Evolutionary conservation across 2,888 invertebrate genomes (phyloP).

Genomic region (Carabus problematicus): DNA sequence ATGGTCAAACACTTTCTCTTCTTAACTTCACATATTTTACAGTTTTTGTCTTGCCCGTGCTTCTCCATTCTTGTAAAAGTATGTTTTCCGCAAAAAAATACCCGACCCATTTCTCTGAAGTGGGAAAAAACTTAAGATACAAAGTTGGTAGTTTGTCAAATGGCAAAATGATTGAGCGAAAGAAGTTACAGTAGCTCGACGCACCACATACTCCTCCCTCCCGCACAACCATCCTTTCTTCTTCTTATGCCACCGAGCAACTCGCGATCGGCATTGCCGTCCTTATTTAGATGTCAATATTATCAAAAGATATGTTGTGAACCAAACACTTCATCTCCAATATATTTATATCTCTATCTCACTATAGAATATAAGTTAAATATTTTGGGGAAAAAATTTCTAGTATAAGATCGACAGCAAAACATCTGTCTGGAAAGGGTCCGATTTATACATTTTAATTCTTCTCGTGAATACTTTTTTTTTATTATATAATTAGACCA

Average conservation of each 20-base stretch:
- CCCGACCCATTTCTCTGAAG: slow-evolving; percentile 36
- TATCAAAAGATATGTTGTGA: neutral
- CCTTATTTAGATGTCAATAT: slow-evolving; percentile 1
- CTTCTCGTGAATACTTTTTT: too few species aligned
- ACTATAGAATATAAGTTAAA: too few species aligned
- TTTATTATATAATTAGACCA: too few species aligned
- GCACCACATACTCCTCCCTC: slow-evolving; percentile 14
- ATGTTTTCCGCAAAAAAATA: slow-evolving; percentile 36
- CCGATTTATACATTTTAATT: too few species aligned
- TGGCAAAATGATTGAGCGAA: slow-evolving; percentile 42
- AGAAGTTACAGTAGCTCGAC: slow-evolving; percentile 30
- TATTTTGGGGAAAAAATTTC: too few species aligned
- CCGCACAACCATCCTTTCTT: neutral
- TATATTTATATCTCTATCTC: too few species aligned
- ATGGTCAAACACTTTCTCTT: slow-evolving; percentile 36
- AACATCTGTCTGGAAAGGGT: too few species aligned
- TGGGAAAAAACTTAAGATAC: slow-evolving; percentile 38
- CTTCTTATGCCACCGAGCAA: neutral
- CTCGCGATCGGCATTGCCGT: neutral
- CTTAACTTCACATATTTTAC: slow-evolving; percentile 36
- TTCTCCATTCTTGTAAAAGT: slow-evolving; percentile 25
- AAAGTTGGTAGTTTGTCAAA: slow-evolving; percentile 41
- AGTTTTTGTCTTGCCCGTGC: slow-evolving; percentile 8
- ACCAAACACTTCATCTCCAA: too few species aligned
- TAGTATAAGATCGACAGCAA: too few species aligned